phyloP scores from a whole-genome alignment of 2,797 vertebrate genomes.

The Fringilla coelebs region DNA sequence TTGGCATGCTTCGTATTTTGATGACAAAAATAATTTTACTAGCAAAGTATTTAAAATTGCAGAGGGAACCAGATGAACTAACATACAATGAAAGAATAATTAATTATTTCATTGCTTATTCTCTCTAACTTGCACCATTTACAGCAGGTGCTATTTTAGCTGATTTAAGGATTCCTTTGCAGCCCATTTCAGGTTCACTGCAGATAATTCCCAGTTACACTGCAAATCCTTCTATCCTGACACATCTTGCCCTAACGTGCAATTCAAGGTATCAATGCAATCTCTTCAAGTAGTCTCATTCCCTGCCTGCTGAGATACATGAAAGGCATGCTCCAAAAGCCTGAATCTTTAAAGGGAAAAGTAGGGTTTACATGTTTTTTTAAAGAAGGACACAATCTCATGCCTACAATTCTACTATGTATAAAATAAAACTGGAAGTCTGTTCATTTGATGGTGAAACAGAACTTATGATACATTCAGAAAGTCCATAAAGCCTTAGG shows the following conservation, averaged over 20 bases:
- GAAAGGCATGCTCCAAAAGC: not conserved
- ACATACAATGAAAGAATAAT: not conserved
- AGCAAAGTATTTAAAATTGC: not conserved
- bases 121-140: not conserved
- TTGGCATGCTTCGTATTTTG: not conserved
- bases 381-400: not conserved
- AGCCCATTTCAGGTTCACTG: not conserved
- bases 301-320: not conserved
- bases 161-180: constrained; percentile 6
- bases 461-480: not conserved
- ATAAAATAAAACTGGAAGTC: not conserved
- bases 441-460: not conserved
- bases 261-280: not conserved
- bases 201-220: not conserved
- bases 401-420: not conserved
- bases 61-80: not conserved
- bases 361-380: not conserved
- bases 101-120: not conserved
- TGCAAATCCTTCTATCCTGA: not conserved
- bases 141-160: constrained; percentile 7
- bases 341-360: not conserved
- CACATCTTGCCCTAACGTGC: not conserved
- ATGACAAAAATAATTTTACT: constrained; percentile 7
- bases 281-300: not conserved
- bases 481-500: not conserved